These are phyloP conservation scores for Stomorhina lunata DNA, from an alignment of 2,888 invertebrate genomes.

Conservation along the genomic window DNA sequence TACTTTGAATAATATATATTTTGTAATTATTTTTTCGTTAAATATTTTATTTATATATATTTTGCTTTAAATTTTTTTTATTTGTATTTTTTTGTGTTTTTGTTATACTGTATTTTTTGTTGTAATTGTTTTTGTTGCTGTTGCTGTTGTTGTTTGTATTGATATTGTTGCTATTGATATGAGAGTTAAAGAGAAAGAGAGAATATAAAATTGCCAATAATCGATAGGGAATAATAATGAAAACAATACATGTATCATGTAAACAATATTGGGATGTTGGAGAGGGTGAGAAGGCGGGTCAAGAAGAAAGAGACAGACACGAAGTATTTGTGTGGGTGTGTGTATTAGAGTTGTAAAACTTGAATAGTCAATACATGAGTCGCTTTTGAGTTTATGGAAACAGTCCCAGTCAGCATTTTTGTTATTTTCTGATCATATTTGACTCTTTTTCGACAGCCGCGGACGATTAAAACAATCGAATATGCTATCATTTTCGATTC, in stretches of 20 bases:
- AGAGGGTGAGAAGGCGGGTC: too few relatives aligned
- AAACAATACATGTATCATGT: slow-evolving; percentile 13
- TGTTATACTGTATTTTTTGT: slow-evolving; percentile 66
- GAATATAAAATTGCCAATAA: not conserved
- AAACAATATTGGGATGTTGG: not conserved
- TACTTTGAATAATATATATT: slow-evolving; percentile 67
- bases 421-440: too few relatives aligned
- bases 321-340: too few relatives aligned
- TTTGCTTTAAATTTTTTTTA: slow-evolving; percentile 29
- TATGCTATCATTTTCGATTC: too few relatives aligned
- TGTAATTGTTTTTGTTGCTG: slow-evolving; percentile 62
- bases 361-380: too few relatives aligned
- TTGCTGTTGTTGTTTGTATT: slow-evolving; percentile 65
- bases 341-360: too few relatives aligned
- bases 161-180: slow-evolving; percentile 67
- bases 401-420: too few relatives aligned
- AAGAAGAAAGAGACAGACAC: too few relatives aligned
- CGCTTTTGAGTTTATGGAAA: too few relatives aligned
- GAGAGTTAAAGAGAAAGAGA: slow-evolving; percentile 52
- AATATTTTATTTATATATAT: slow-evolving; percentile 58
- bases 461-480: too few relatives aligned
- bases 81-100: slow-evolving; percentile 52
- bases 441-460: too few relatives aligned
- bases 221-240: slow-evolving; percentile 60
- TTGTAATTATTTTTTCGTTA: slow-evolving; percentile 65